phyloP scores from a whole-genome alignment of 2,888 invertebrate genomes.

The Rapana venosa region DNA sequence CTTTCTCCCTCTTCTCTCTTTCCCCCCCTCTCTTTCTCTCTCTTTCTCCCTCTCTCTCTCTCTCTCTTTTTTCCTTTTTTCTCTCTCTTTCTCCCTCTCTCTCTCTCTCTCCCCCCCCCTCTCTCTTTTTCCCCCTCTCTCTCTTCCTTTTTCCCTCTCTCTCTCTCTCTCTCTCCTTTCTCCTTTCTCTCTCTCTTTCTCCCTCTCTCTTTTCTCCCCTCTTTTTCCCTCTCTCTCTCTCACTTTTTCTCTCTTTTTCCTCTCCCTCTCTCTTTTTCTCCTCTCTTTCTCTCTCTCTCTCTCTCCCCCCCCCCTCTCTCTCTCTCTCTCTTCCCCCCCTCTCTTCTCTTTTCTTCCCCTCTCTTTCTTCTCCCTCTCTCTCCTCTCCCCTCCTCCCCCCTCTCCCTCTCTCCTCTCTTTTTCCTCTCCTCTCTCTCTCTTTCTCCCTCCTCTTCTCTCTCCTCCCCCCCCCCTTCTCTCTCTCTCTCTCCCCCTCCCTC shows the following conservation, averaged over 20 bases:
- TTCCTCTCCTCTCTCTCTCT: no score
- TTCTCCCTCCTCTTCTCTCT: no score
- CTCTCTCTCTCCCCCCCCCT: background rate
- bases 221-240: background rate
- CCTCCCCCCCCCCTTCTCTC: no score
- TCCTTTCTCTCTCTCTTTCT: background rate
- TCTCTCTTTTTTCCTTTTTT: background rate
- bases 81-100: no score
- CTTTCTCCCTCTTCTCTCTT: no score
- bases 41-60: background rate
- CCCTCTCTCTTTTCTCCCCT: background rate
- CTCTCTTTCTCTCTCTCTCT: background rate
- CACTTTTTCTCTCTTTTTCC: slow-evolving; percentile 35
- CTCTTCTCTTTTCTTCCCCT: slow-evolving; percentile 30
- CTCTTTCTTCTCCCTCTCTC: no score
- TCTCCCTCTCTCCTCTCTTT: no score
- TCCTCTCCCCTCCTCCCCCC: no score
- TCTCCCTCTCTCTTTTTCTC: background rate
- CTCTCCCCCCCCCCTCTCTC: background rate
- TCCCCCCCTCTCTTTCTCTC: background rate
- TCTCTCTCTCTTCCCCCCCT: slow-evolving; percentile 43
- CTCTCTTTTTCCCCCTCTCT: background rate
- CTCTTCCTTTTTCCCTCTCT: background rate
- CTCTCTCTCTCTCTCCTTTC: background rate
- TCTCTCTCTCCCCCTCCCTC: no score